Base-by-base conservation (phyloP, 2,797 vertebrate genomes). In the Catharus ustulatus region DNA sequence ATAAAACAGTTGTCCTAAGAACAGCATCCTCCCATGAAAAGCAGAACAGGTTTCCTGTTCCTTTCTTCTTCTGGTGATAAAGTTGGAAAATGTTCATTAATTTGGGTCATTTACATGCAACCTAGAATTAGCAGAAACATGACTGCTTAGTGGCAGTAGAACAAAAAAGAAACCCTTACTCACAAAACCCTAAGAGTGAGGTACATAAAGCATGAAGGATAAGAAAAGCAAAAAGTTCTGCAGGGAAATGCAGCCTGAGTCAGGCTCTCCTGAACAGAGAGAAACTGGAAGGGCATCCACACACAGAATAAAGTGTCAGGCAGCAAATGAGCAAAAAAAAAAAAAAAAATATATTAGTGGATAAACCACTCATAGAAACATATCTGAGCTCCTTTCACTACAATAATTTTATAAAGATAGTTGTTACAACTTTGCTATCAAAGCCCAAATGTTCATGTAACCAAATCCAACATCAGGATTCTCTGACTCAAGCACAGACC, bases 1-100 rank as follows among this genome's bases (percentile, higher is more conserved):
- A 92, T 23, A 58, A 73, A 95, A 23, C 23, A 75, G 13, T 38
- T 94, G 57, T 75, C 66, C 85, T 51, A 54, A 72, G 26, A 79
- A 67, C 45, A 91, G 42, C 54, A 75, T 52, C 75, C 84, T 94
- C 55, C 42, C 58, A 68, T 6, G 0, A 74, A 89, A 89, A 45
- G 40, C 43, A 80, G 32, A 61, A 48, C 29, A 43, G 9, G 7
- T 79, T 90, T 62, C 69, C 54, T 59, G 13, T 21, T 93, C 13
- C 32, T 32, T 59, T 82, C 22, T 17, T 57, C 5, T 66, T 90
- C 54, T 87, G 21, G 9, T 77, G 36, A 91, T 43, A 67, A 95
- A 91, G 52, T 5, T 43, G 26, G 20, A n/a, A 91, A 74, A 84
- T 26, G 83, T 64, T 34, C 62, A 78, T 62, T n/a, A 68, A 74